Evolutionary conservation across 2,888 invertebrate genomes (phyloP), one percentile per base, ranked within the genome.

Genomic region (Hedya salicella): DNA sequence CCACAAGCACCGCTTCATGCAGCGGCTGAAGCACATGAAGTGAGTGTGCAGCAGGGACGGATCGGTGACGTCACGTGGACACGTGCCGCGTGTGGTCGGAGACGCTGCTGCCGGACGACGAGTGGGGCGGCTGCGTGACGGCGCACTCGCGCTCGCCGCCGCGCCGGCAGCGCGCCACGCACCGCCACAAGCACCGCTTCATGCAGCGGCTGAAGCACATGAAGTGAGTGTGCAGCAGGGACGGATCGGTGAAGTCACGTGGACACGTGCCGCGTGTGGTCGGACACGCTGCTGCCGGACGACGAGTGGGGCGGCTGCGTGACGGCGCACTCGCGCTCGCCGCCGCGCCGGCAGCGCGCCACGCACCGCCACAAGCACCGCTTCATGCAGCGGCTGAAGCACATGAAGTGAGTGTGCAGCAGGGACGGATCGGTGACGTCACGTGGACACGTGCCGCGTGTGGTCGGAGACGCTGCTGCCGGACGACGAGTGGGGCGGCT

Each of bases 1-100:
- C 30, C 98, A 99, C 89, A 98, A 98, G 84, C 98, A 98, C 86
- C 95, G 98, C 68, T 98, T 99, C 85, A 97, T 99, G 96, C 98
- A 98, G 86, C 95, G 98, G 50, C 93, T 99, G 56, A 98, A 98
- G 89, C 98, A 98, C 80, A 98, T 99, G 96, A 98, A 98, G 97
- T 97, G 88, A 87, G 89, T 83, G 16, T 19, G 32, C 9, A 32
- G 32, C 9, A 14, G 11, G 1, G 13, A n/a, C 30, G 32, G 6
- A 11, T 6, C 9, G 32, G 32, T 11, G 32, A 32, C 32, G 32
- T 32, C 32, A 32, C 32, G 32, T 9, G 32, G 32, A 8, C 9
- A 32, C 9, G 9, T 32, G 32, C 32, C 32, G 30, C 16, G 13
- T 46, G 13, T 46, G 19, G 25, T 25, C 25, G 25, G 32, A 32